Conservation (phyloP, 2,113 vertebrate species). For the Boulengeromyrus knoepffleri region DNA sequence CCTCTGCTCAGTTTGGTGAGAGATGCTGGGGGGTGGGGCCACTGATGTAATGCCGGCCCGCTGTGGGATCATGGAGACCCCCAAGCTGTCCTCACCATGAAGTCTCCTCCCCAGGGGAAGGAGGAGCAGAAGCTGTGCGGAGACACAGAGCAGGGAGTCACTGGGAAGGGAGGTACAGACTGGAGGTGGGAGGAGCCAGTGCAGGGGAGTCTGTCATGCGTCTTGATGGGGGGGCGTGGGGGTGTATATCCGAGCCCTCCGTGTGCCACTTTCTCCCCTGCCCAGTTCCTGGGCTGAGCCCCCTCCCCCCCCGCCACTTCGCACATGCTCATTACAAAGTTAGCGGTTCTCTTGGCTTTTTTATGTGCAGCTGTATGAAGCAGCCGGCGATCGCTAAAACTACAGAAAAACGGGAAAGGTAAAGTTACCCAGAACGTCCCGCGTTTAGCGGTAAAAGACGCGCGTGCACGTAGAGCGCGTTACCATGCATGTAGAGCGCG, state of each 20-base stretch:
- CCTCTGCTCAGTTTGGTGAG: constrained; percentile 13
- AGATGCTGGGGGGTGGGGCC: background rate
- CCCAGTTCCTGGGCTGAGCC: background rate
- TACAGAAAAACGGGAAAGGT: background rate
- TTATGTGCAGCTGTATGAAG: background rate
- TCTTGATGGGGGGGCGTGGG: background rate
- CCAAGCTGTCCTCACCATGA: background rate
- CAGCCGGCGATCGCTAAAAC: background rate
- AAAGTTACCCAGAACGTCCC: background rate
- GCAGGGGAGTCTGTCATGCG: background rate
- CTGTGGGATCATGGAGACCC: constrained; percentile 21
- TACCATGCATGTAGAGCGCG: background rate
- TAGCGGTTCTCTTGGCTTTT: background rate
- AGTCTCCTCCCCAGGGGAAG: background rate
- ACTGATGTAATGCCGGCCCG: constrained; percentile 20
- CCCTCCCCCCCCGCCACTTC: background rate
- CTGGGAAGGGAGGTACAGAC: background rate
- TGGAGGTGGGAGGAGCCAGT: background rate
- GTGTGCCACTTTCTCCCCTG: background rate
- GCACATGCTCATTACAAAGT: background rate
- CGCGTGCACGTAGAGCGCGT: background rate
- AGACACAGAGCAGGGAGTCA: background rate
- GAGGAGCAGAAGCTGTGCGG: background rate
- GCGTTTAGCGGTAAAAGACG: background rate
- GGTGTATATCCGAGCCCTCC: too few relatives aligned